Base-by-base conservation (phyloP, 2,888 invertebrate genomes). In the Eilema sororculum region DNA sequence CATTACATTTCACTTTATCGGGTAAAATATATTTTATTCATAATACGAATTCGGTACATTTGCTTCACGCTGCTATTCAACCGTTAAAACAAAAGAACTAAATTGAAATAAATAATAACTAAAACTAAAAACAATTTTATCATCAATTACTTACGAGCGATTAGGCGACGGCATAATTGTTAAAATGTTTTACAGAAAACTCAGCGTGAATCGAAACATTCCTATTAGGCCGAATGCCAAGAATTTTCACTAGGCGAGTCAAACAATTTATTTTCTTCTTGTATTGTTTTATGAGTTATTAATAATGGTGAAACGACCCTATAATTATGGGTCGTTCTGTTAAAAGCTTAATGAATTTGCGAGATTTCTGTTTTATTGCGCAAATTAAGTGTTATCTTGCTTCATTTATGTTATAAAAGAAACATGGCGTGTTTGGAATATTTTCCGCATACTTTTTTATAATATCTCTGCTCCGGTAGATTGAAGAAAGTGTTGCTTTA, bases 281-380 rank as follows among this genome's bases (percentile, higher is more conserved):
- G 74, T 80, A 81, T 78, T 76, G 78, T 80, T 81, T 81, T 80
- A 82, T 82, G 82, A 78, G 80, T 76, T 81, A 81, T 81, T 81
- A 81, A 82, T 82, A 82, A 80, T 82, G 75, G 78, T 74, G 73
- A 71, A 81, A 81, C 75, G 82, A 74, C 75, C 78, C 79, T 81
- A 81, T 81, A 81, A 81, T 81, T 81, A 81, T 75, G 76, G 82
- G 80, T 78, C 74, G 80, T 81, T 81, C 69, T 73, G 80, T 81
- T 81, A 81, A 81, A 81, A 81, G 82, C 80, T 81, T 79, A 81
- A 81, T 81, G 82, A 81, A 81, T 81, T 81, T 81, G 79, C 81
- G 76, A 81, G 80, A 81, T 81, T 81, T 81, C 82, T 79, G 75
- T 81, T 81, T 82, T 82, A 82, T 82, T 75, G 77, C 80, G 72